Conservation (phyloP, 2,113 vertebrate genomes). For the Sigmodon hispidus region DNA sequence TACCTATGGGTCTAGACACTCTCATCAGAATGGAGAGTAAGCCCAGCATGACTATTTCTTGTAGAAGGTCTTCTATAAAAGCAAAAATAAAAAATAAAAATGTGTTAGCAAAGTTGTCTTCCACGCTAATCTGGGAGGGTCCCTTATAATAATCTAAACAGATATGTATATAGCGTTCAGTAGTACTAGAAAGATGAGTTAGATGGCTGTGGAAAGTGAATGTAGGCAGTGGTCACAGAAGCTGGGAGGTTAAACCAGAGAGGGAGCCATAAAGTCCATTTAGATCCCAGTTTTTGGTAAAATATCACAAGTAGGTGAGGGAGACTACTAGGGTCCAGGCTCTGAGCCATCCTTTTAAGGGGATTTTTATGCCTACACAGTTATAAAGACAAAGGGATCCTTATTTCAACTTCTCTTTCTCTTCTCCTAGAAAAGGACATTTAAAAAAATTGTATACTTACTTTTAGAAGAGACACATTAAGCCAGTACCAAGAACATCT, state of each 20-base stretch:
- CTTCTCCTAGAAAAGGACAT: constrained; percentile 15
- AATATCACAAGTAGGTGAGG: neutral
- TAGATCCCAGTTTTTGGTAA: neutral
- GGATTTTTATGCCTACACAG: neutral
- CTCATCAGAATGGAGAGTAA: neutral
- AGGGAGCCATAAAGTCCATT: neutral
- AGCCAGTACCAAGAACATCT: constrained; percentile 64
- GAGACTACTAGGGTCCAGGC: neutral
- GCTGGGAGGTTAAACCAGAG: neutral
- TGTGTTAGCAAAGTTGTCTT: neutral
- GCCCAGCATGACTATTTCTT: neutral
- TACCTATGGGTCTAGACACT: neutral
- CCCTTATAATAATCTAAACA: neutral
- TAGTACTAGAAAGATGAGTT: constrained; percentile 28
- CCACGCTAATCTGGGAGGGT: neutral
- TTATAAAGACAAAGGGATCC: neutral
- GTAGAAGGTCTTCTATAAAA: neutral
- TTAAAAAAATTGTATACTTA: neutral
- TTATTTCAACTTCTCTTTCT: neutral
- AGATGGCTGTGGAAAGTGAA: neutral
- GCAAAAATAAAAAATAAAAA: neutral
- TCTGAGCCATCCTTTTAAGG: too few species aligned
- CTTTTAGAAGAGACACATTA: constrained; percentile 57
- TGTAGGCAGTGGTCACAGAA: neutral
- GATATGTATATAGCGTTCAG: neutral